phyloP scores from a whole-genome alignment of 2,888 invertebrate genomes.

The Spodoptera exigua region DNA sequence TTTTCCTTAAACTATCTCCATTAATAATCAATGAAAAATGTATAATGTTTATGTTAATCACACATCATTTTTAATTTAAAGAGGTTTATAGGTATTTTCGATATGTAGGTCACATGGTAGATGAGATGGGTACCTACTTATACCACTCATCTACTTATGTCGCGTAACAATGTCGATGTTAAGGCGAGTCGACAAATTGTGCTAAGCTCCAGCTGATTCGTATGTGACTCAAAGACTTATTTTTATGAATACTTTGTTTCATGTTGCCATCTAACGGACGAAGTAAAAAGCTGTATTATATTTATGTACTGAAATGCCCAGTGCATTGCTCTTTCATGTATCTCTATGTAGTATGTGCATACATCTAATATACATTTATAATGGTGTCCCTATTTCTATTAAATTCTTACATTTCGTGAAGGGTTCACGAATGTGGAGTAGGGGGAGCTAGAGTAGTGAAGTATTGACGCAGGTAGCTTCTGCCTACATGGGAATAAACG shows the following conservation, averaged over 20 bases:
- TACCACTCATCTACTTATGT: slow-evolving; percentile 20
- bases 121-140: slow-evolving; percentile 21
- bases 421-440: slow-evolving; percentile 3
- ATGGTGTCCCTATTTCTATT: neutral
- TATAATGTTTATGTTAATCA: slow-evolving; percentile 3
- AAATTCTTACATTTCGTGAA: neutral
- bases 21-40: slow-evolving; percentile 5
- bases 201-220: slow-evolving; percentile 48
- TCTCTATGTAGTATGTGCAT: neutral
- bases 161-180: slow-evolving; percentile 42
- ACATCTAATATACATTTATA: neutral
- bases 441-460: neutral
- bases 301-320: too few species aligned
- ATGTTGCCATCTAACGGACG: neutral
- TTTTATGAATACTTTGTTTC: slow-evolving; percentile 9
- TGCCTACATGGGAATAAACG: slow-evolving; percentile 6
- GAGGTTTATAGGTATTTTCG: slow-evolving; percentile 27
- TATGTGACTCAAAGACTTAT: slow-evolving; percentile 19
- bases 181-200: slow-evolving; percentile 19
- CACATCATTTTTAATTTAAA: slow-evolving; percentile 6
- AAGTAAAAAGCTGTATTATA: neutral
- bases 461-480: slow-evolving; percentile 5
- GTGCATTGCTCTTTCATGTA: neutral
- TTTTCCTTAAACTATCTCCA: slow-evolving; percentile 5
- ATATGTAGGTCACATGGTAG: slow-evolving; percentile 54